Conservation (phyloP, 2,113 vertebrate genomes). For the Trogon melanurus region DNA sequence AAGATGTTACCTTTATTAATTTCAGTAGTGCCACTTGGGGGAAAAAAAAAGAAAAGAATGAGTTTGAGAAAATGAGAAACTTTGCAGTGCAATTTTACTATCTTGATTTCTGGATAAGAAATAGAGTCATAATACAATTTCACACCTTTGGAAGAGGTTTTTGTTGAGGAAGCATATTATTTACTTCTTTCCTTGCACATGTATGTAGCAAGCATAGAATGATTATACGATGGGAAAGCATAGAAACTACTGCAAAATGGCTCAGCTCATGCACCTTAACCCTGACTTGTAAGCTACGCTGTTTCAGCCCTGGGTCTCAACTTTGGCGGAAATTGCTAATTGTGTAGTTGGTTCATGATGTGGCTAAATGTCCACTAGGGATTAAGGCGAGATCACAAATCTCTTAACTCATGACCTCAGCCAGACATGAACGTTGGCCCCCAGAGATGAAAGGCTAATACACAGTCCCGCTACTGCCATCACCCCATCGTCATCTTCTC, state of each 20-base stretch:
- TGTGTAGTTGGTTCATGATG: slow-evolving; percentile 32
- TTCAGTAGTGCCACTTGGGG: neutral
- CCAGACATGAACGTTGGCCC: neutral
- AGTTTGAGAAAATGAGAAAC: neutral
- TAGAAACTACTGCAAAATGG: neutral
- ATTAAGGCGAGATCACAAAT: slow-evolving; percentile 55
- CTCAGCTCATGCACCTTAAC: neutral
- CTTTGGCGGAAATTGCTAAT: slow-evolving; percentile 50
- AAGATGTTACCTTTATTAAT: neutral
- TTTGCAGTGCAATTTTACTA: neutral
- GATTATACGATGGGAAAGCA: neutral
- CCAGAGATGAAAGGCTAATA: slow-evolving; percentile 29
- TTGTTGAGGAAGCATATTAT: neutral
- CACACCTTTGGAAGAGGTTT: neutral
- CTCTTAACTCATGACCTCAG: slow-evolving; percentile 64
- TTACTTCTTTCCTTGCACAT: neutral
- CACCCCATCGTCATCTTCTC: neutral
- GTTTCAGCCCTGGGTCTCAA: slow-evolving; percentile 30
- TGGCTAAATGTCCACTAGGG: slow-evolving; percentile 56
- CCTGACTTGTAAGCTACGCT: neutral
- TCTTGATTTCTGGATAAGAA: neutral
- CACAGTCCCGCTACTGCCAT: neutral
- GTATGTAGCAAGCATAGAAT: neutral
- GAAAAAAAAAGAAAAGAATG: neutral
- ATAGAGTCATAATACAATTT: neutral